phyloP scores from a whole-genome alignment of 2,888 invertebrate genomes.

The Oeneis ivallda region DNA sequence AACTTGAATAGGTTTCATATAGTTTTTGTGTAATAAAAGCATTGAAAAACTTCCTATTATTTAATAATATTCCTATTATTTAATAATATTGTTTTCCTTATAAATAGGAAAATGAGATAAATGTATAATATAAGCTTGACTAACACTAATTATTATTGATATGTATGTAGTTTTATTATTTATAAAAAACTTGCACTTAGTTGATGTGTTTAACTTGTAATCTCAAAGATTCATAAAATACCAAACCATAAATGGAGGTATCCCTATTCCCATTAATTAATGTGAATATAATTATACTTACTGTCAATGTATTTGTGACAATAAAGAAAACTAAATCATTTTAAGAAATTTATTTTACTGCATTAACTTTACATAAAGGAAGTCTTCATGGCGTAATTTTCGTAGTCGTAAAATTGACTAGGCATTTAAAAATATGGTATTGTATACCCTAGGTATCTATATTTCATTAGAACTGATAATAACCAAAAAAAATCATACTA shows the following conservation, averaged over 20 bases:
- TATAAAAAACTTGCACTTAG: slow-evolving; percentile 2
- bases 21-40: background rate
- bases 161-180: background rate
- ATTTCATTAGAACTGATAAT: no score
- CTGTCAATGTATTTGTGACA: slow-evolving; percentile 27
- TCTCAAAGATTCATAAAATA: slow-evolving; percentile 3
- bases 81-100: background rate
- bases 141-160: background rate
- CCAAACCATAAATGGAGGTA: background rate
- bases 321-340: slow-evolving; percentile 24
- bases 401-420: no score
- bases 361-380: no score
- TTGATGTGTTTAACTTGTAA: background rate
- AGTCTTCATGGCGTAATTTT: no score
- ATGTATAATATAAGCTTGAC: background rate
- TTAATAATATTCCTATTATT: background rate
- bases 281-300: slow-evolving; percentile 1
- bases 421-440: no score
- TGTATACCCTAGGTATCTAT: no score
- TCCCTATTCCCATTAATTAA: slow-evolving; percentile 1
- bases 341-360: background rate
- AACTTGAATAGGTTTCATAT: background rate
- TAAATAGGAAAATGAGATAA: background rate
- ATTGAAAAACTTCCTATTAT: background rate
- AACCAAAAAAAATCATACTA: no score